Evolutionary conservation across 2,113 vertebrate genomes (phyloP).

Genomic region (Gasterosteus aculeatus): DNA sequence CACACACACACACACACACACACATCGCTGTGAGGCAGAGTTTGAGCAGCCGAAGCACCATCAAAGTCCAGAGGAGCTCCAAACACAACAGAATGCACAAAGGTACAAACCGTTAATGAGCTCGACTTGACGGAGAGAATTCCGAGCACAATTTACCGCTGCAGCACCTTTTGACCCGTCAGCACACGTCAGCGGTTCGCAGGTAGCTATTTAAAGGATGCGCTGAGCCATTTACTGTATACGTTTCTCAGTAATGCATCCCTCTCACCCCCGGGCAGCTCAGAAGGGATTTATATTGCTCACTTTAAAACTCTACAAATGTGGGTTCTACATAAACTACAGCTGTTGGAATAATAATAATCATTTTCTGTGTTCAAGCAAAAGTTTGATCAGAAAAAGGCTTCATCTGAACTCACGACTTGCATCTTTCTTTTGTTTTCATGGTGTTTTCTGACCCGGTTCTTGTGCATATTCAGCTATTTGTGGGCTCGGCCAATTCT

Average conservation of each 20-base stretch:
- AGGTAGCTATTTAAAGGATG: background rate
- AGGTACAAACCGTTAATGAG: background rate
- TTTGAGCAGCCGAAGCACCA: background rate
- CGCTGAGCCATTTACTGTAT: background rate
- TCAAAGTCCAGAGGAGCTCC: background rate
- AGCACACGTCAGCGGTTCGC: background rate
- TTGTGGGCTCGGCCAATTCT: conserved; percentile 25
- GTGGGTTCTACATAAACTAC: background rate
- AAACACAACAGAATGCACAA: background rate
- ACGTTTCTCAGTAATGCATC: background rate
- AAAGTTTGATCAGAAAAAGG: background rate
- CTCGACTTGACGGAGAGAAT: background rate
- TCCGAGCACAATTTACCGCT: background rate
- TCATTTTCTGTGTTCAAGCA: background rate
- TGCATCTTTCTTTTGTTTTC: background rate
- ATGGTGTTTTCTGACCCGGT: conserved; percentile 23
- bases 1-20: too few relatives aligned
- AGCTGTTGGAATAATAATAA: background rate
- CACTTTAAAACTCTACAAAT: background rate
- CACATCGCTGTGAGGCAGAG: background rate
- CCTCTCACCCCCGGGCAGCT: background rate
- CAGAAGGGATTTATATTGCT: background rate
- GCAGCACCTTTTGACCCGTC: background rate
- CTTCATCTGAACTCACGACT: background rate
- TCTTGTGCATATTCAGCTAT: conserved; percentile 36